These are phyloP conservation scores for Sinopyrophorus schimmeli DNA, from an alignment of 2,888 invertebrate species.

Conservation along the genomic window DNA sequence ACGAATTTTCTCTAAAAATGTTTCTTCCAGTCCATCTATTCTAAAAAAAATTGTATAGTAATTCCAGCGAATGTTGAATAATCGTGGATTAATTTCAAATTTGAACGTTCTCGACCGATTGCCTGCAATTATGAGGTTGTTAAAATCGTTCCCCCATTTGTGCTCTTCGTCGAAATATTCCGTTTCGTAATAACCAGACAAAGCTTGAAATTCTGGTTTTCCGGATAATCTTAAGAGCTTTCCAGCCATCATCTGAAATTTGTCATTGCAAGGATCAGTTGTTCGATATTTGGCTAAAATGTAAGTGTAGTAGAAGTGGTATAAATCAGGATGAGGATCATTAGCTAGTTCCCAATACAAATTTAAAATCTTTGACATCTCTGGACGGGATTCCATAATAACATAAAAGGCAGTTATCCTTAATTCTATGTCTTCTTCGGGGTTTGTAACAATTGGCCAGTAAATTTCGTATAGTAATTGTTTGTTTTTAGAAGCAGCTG, in stretches of 20 bases:
- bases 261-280: slow-evolving; percentile 52
- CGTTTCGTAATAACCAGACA: slow-evolving; percentile 47
- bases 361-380: slow-evolving; percentile 14
- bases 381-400: slow-evolving; percentile 19
- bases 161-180: slow-evolving; percentile 54
- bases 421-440: slow-evolving; percentile 7
- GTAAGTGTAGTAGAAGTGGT: slow-evolving; percentile 19
- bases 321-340: slow-evolving; percentile 11
- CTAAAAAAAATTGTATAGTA: slow-evolving; percentile 28
- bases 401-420: slow-evolving; percentile 13
- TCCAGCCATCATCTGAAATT: slow-evolving; percentile 44
- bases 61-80: slow-evolving; percentile 31
- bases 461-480: slow-evolving; percentile 11
- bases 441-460: slow-evolving; percentile 20
- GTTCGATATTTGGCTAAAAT: slow-evolving; percentile 7
- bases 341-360: slow-evolving; percentile 14
- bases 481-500: slow-evolving; percentile 36
- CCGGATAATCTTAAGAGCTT: slow-evolving; percentile 49
- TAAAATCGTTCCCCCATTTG: slow-evolving; percentile 51
- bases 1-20: slow-evolving; percentile 30
- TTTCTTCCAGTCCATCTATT: slow-evolving; percentile 35
- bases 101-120: slow-evolving; percentile 29
- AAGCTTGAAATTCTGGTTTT: slow-evolving; percentile 41
- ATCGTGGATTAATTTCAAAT: slow-evolving; percentile 27
- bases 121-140: slow-evolving; percentile 37